phyloP scores from a whole-genome alignment of 2,113 vertebrate genomes.

The Phoxinus phoxinus region DNA sequence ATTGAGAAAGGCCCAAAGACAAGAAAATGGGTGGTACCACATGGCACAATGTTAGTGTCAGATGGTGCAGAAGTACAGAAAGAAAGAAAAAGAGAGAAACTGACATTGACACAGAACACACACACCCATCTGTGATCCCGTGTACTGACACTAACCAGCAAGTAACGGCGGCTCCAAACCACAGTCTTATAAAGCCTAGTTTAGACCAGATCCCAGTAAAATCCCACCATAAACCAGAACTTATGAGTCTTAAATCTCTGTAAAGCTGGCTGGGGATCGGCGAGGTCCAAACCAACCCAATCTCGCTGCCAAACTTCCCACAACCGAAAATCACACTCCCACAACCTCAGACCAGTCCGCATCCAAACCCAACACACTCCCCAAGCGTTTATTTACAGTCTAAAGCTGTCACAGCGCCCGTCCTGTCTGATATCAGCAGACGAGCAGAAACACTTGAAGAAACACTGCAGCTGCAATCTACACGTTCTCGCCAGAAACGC shows the following conservation, averaged over 20 bases:
- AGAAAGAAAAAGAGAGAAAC: neutral
- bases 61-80: neutral
- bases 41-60: neutral
- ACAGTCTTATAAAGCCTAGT: conserved; percentile 14
- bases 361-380: conserved; percentile 25
- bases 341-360: neutral
- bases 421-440: neutral
- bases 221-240: conserved; percentile 24
- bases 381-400: conserved; percentile 14
- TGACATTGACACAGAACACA: conserved; percentile 4
- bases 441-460: neutral
- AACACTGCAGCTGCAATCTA: conserved; percentile 5
- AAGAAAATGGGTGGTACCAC: neutral
- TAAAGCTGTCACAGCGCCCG: neutral
- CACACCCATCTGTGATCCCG: conserved; percentile 1
- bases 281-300: neutral
- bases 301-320: neutral
- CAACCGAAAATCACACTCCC: neutral
- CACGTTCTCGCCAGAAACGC: neutral
- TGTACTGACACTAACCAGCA: neutral
- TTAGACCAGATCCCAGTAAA: conserved; percentile 20
- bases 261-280: neutral
- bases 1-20: no score
- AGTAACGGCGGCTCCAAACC: conserved; percentile 4
- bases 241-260: conserved; percentile 6